Evolutionary conservation across 1,140 invertebrate species (phyloP), one percentile per base, ranked within the genome.

Genomic region (Hestina assimilis): DNA sequence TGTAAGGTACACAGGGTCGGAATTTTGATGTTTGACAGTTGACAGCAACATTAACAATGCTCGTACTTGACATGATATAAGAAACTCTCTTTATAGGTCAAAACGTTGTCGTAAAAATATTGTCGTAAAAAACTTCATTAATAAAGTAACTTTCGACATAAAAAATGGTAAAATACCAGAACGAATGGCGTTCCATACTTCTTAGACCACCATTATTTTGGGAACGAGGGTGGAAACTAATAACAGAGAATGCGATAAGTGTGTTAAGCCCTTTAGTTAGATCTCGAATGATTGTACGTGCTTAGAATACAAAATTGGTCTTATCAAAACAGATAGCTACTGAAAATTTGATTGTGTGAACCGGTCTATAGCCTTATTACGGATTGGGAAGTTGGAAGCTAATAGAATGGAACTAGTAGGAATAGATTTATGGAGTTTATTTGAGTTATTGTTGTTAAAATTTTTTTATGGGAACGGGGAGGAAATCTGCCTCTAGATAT

Each of bases 221-320:
- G 45, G 8, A 42, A 57, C 19, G 45, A 57, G 45, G 53, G 43
- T 48, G 23, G 26, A 56, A 46, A 46, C 45, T 57, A 57, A 57
- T 57, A 57, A 56, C 33, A 9, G 53, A 56, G 42, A 42, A 57
- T 17, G 20, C 54, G 54, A 41, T 48, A 48, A 57, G 45, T 57
- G 54, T 41, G 45, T 41, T 47, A 48, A 57, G 54, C 48, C 45
- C 54, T 47, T 57, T 57, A 38, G 53, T 48, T 56, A 47, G 53
- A 57, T 57, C 45, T 57, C 43, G 28, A 57, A 57, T 48, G 54
- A 38, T 38, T 6, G 54, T 57, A 57, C 54, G 54, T 50, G 54
- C 6, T 31, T 38, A 24, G 54, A 57, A 57, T 57, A 48, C 54
- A 33, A 47, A 57, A 42, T 4, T 24, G 9, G 54, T 26, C 35